phyloP scores from a whole-genome alignment of 1,140 invertebrate species.

The Berghia stephanieae region DNA sequence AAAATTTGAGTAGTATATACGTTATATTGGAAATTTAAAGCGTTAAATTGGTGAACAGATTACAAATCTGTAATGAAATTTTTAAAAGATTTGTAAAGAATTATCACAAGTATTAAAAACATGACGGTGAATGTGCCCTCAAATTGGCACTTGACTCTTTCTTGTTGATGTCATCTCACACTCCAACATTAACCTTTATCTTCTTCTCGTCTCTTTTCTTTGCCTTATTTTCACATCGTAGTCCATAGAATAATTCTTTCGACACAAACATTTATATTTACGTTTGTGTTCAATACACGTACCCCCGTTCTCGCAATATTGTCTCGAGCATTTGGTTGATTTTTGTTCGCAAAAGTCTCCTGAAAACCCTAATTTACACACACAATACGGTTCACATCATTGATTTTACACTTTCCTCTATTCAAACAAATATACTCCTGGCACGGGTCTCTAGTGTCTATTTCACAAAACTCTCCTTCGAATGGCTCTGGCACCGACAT shows the following conservation, averaged over 20 bases:
- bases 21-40: too few species aligned
- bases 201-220: constrained; percentile 1
- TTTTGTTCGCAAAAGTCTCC: background rate
- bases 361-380: background rate
- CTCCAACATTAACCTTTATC: background rate
- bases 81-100: too few species aligned
- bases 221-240: background rate
- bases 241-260: background rate
- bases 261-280: background rate
- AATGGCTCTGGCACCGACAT: background rate
- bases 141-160: too few species aligned
- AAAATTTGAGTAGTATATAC: too few species aligned
- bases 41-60: too few species aligned
- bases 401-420: background rate
- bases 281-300: constrained; percentile 12
- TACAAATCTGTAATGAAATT: too few species aligned
- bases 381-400: background rate
- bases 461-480: constrained; percentile 20
- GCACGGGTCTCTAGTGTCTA: background rate
- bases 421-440: background rate
- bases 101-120: too few species aligned
- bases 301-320: background rate
- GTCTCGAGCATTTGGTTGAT: background rate
- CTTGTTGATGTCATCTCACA: too few species aligned
- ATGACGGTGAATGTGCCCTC: too few species aligned